Conservation (phyloP, 1,140 invertebrate genomes). For the Oryctes rhinoceros region DNA sequence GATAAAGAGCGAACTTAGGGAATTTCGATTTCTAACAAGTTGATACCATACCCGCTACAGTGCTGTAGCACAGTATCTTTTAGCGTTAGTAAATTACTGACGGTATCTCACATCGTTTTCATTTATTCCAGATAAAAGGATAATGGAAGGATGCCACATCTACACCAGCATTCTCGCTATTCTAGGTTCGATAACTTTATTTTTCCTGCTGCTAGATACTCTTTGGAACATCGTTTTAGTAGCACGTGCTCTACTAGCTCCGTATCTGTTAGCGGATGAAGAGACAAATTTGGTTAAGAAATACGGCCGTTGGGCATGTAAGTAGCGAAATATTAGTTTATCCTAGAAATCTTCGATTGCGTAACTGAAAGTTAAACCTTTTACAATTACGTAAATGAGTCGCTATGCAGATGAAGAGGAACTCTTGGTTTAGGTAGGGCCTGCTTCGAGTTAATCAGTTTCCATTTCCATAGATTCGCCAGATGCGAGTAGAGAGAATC, state of each 20-base stretch:
- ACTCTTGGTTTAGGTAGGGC: too few species aligned
- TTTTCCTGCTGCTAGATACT: slow-evolving; percentile 31
- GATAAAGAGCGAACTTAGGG: too few species aligned
- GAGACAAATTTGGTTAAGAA: slow-evolving; percentile 11
- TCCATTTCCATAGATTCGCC: too few species aligned
- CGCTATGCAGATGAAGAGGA: too few species aligned
- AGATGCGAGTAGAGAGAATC: too few species aligned
- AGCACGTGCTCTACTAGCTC: slow-evolving; percentile 27
- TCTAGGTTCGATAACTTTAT: slow-evolving; percentile 5
- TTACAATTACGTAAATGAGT: too few species aligned
- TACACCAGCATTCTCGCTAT: slow-evolving; percentile 24
- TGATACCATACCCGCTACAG: too few species aligned
- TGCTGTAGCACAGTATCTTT: too few species aligned
- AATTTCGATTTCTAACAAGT: too few species aligned
- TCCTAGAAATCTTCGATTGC: neutral
- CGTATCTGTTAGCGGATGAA: slow-evolving; percentile 7
- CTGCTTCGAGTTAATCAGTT: too few species aligned
- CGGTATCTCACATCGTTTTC: neutral
- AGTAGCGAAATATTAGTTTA: neutral
- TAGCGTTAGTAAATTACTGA: neutral
- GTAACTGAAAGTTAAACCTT: too few species aligned
- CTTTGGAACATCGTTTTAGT: slow-evolving; percentile 33
- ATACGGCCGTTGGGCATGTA: slow-evolving; percentile 36
- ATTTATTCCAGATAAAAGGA: neutral
- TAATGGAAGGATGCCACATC: slow-evolving; percentile 23